phyloP scores from a whole-genome alignment of 2,797 vertebrate species.

The Caiman crocodilus region DNA sequence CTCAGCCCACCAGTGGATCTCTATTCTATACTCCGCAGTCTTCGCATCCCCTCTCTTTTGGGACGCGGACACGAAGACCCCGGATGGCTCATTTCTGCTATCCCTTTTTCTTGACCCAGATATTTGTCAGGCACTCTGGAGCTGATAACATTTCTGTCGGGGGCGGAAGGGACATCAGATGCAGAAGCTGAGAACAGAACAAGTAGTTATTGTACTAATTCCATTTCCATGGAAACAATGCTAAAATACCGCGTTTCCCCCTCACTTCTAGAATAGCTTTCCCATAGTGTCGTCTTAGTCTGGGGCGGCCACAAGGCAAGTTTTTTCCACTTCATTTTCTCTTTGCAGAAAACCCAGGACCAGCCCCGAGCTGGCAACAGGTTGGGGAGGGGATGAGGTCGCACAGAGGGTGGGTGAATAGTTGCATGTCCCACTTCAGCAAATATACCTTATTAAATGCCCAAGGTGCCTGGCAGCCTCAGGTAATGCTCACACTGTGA shows the following conservation, averaged over 20 bases:
- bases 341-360: not conserved
- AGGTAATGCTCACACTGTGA: constrained; percentile 3
- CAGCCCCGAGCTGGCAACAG: not conserved
- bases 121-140: not conserved
- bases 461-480: not conserved
- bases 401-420: constrained; percentile 20
- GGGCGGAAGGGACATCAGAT: not conserved
- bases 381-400: not conserved
- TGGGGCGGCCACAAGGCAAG: not conserved
- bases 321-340: not conserved
- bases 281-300: not conserved
- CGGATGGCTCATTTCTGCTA: not conserved
- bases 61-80: rapidly evolving
- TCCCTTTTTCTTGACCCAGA: not conserved
- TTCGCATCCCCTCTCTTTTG: rapidly evolving
- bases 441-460: rapidly evolving
- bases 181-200: not conserved
- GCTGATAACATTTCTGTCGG: not conserved
- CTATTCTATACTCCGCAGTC: not conserved
- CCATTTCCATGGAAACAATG: constrained; percentile 53
- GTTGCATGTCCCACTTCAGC: not conserved
- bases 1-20: not conserved
- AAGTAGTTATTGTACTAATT: not conserved
- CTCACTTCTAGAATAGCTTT: not conserved
- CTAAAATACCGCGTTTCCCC: not conserved